Evolutionary conservation across 2,888 invertebrate genomes (phyloP), one percentile per base, ranked within the genome.

Genomic region (Xestia rhomboidea): DNA sequence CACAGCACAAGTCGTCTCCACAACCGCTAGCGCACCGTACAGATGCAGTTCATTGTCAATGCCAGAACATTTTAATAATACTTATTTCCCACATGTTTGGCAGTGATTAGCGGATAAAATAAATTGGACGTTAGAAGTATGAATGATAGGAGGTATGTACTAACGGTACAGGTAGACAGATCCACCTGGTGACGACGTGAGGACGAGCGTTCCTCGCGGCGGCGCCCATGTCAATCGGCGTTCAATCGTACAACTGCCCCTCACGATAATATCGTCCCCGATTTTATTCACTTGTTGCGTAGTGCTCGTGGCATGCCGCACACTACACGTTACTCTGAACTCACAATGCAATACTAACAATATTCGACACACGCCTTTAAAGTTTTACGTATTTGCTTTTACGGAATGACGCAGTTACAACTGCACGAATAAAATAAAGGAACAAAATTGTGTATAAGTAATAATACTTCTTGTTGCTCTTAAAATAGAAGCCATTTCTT

Each of bases 111-210:
- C 74, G 82, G 82, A 84, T 81, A 77, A 69, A 76, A 84, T 85
- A 68, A 74, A 82, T 82, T 60, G 69, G 66, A 72, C 62, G 75
- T 73, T 78, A 80, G 15, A 85, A 81, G 46, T 79, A 86, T 85
- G 78, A 85, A 84, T 86, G 78, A 86, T 79, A 77, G 77, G 73
- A 76, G 77, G 73, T 77, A 83, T 82, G 87, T 93, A 95, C 95
- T 94, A 93, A 96, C 96, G 95, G 95, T 85, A 94, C 90, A 81
- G 97, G 97, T 82, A 93, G 90, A 85, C 96, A 95, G 89, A 97
- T 96, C 97, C 97, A 97, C 91, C 97, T 93, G 91, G 94, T 93
- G 83, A 97, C 94, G 82, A 96, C 95, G 93, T 96, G 95, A n/a
- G 96, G 96, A 67, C 97, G 95, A 80, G 96, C 93, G 94, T 96